Conservation (phyloP, 2,888 invertebrate genomes). For the Acrobasis repandana region DNA sequence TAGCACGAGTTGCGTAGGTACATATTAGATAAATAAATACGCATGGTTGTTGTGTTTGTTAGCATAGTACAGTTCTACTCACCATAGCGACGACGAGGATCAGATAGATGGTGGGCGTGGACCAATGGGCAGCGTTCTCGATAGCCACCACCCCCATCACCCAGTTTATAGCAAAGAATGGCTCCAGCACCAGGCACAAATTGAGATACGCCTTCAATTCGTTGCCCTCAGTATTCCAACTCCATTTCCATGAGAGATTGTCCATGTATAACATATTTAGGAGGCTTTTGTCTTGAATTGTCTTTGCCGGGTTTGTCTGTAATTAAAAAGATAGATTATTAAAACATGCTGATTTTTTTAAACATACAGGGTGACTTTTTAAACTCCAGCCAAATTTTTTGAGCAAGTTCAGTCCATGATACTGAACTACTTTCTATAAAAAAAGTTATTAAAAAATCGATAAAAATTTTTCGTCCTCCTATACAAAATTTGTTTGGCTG, state of each 20-base stretch:
- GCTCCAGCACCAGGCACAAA: slow-evolving; percentile 86
- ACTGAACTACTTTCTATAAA: no score
- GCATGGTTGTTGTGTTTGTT: no score
- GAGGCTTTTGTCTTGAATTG: slow-evolving; percentile 60
- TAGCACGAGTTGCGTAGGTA: no score
- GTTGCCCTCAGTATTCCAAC: slow-evolving; percentile 77
- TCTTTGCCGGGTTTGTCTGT: slow-evolving; percentile 44
- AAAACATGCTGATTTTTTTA: no score
- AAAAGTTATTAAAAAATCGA: no score
- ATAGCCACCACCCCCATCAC: slow-evolving; percentile 88
- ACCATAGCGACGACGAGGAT: slow-evolving; percentile 83
- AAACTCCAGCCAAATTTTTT: no score
- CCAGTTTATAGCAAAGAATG: slow-evolving; percentile 88
- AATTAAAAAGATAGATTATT: slow-evolving; percentile 16
- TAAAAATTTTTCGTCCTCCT: no score
- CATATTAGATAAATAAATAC: no score
- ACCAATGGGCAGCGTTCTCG: slow-evolving; percentile 85
- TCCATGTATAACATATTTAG: slow-evolving; percentile 72
- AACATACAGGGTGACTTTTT: no score
- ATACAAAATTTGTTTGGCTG: no score
- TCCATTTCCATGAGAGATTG: slow-evolving; percentile 74
- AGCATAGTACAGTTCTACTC: no score
- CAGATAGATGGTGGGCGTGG: slow-evolving; percentile 83
- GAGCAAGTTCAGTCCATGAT: no score
- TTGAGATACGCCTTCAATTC: slow-evolving; percentile 84